Conservation (phyloP, 2,113 vertebrate genomes). For the Heterotis niloticus region DNA sequence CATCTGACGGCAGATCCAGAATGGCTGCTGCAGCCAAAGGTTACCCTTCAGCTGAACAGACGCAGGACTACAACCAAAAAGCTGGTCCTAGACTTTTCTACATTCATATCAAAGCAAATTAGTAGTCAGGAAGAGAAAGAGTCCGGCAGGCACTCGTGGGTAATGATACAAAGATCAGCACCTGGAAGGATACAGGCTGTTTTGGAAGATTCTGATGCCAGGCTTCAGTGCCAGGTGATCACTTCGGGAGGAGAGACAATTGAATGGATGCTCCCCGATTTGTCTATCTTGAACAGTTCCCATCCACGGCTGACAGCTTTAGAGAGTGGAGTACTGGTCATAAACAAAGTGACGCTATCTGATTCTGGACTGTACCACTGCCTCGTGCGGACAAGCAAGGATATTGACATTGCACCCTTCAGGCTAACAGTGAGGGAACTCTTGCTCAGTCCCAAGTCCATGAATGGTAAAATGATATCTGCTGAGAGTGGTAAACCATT, state of each 20-base stretch:
- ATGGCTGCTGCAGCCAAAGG: slow-evolving; percentile 68
- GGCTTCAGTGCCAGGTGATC: slow-evolving; percentile 54
- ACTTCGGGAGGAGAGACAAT: slow-evolving; percentile 49
- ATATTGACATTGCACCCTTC: slow-evolving; percentile 59
- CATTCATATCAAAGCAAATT: slow-evolving; percentile 54
- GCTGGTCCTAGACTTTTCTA: slow-evolving; percentile 67
- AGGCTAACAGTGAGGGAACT: slow-evolving; percentile 62
- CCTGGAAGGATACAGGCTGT: slow-evolving; percentile 49
- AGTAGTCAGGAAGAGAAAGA: slow-evolving; percentile 35
- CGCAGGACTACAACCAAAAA: slow-evolving; percentile 67
- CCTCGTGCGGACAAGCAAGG: slow-evolving; percentile 52
- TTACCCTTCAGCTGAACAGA: slow-evolving; percentile 66
- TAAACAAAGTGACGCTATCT: slow-evolving; percentile 56
- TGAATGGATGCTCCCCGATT: slow-evolving; percentile 70
- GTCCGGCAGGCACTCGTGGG: slow-evolving; percentile 52
- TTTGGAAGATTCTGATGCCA: slow-evolving; percentile 57
- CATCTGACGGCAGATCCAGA: slow-evolving; percentile 62
- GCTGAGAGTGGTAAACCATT: slow-evolving; percentile 51
- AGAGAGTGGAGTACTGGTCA: slow-evolving; percentile 55
- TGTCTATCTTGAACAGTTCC: slow-evolving; percentile 52
- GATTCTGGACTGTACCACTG: slow-evolving; percentile 71
- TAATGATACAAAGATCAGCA: slow-evolving; percentile 55
- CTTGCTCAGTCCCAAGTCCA: slow-evolving; percentile 53
- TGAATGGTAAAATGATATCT: slow-evolving; percentile 64
- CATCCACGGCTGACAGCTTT: slow-evolving; percentile 46